Base-by-base conservation (phyloP, 1,140 invertebrate genomes). In the Anadara kagoshimensis region DNA sequence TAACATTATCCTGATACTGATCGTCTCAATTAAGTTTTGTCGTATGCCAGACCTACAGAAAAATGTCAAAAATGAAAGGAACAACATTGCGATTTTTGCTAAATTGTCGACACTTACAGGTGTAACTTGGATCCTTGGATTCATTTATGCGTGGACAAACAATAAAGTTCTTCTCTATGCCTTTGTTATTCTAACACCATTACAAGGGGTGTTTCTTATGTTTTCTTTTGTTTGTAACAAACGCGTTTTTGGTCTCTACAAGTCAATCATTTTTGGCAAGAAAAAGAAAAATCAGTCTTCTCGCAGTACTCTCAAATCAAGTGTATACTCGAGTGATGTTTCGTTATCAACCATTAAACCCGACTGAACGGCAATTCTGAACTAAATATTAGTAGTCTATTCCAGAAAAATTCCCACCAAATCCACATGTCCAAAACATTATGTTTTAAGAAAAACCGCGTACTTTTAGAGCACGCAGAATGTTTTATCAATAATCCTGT, bases 51-150 rank as follows among this genome's bases (percentile, higher is more conserved):
- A 67, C 43, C 22, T 68, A 22, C 56, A 44, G 5, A 29, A 20
- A 29, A 53, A 59, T 12, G 54, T 68, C 24, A 54, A 53, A 24
- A 59, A 49, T 54, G 51, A 61, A 22, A 61, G 65, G 24, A 51
- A 54, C 10, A 49, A 56, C 53, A 29, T 74, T 53, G 5, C 53
- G 7, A 62, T 74, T 20, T 74, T 62, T 44, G 45, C 63, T 12
- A 68, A 74, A 45, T 45, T 74, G 36, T 66, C 72, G 11, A 69
- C 29, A 16, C 58, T 74, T 16, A 74, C 72, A 12, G 72, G 72
- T 26, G 29, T 69, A 20, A 62, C 64, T 16, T 74, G 72, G 72
- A 41, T 69, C 24, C 69, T 74, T 69, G 72, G 57, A 0, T 63
- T 74, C 56, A 22, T 74, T 4, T 58, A 45, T 47, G 65, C 53